Conservation (phyloP, 1,140 invertebrate genomes). For the Sminthurides bifidus region DNA sequence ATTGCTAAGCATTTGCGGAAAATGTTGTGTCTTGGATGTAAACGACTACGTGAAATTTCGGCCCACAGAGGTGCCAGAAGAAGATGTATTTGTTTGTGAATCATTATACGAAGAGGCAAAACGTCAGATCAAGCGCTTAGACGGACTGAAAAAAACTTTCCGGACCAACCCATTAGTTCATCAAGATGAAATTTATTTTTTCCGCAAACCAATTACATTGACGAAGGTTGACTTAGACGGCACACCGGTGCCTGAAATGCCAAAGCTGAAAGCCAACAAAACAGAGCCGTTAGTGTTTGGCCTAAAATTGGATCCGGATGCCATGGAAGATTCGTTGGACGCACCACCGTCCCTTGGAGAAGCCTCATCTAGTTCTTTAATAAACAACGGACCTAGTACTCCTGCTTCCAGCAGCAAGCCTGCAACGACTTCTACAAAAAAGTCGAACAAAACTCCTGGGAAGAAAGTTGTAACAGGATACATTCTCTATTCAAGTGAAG, state of each 20-base stretch:
- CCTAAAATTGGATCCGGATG: conserved; percentile 40
- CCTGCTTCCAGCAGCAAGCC: conserved; percentile 36
- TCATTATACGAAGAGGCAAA: conserved; percentile 82
- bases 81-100: conserved; percentile 87
- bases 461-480: conserved; percentile 93
- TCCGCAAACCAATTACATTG: conserved; percentile 51
- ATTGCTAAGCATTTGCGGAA: conserved; percentile 76
- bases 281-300: conserved; percentile 30
- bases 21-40: conserved; percentile 79
- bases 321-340: conserved; percentile 57
- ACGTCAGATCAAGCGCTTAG: conserved; percentile 61
- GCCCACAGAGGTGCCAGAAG: conserved; percentile 83
- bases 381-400: conserved; percentile 34
- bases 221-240: conserved; percentile 26
- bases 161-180: conserved; percentile 50
- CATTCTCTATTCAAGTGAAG: conserved; percentile 95
- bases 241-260: conserved; percentile 20
- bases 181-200: conserved; percentile 87
- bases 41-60: conserved; percentile 86
- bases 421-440: conserved; percentile 25
- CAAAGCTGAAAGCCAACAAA: conserved; percentile 21
- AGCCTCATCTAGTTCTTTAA: conserved; percentile 43
- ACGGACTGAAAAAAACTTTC: conserved; percentile 54
- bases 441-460: conserved; percentile 49
- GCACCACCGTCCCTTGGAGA: conserved; percentile 55